Percentiles rank a stretch among this genome's conserved stretches.
Evolutionary conservation across 2,797 vertebrate genomes (phyloP).

Genomic region (Sciurus carolinensis): DNA sequence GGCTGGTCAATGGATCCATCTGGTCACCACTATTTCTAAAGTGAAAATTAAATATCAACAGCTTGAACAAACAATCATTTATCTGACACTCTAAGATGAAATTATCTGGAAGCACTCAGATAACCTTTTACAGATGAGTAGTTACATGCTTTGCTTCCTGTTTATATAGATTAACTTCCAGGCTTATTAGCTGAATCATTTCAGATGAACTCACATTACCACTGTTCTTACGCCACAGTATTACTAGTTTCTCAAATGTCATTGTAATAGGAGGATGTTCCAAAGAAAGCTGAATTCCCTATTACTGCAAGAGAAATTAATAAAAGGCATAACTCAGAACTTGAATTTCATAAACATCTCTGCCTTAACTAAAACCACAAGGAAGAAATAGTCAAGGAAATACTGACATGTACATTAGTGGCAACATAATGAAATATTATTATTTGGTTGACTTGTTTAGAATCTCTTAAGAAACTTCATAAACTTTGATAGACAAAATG

Average conservation of each 20-base stretch:
- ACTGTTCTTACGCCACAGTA: conserved; percentile 46
- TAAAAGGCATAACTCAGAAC: conserved; percentile 60
- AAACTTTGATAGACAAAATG: conserved; percentile 48
- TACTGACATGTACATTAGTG: background rate
- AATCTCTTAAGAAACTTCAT: conserved; percentile 42
- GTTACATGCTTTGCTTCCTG: conserved; percentile 66
- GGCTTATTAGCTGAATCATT: conserved; percentile 69
- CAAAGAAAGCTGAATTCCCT: conserved; percentile 70
- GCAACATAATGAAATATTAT: conserved; percentile 11
- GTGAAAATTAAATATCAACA: conserved; percentile 79
- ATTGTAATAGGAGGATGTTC: conserved; percentile 59
- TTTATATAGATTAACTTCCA: conserved; percentile 68
- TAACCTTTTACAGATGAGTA: conserved; percentile 73
- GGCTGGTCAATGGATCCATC: conserved; percentile 50
- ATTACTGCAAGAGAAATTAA: conserved; percentile 17
- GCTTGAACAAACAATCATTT: conserved; percentile 75
- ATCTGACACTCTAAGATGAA: conserved; percentile 73
- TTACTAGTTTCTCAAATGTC: conserved; percentile 68
- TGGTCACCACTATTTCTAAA: conserved; percentile 71
- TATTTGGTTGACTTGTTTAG: conserved; percentile 6
- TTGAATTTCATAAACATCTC: conserved; percentile 46
- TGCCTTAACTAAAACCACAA: conserved; percentile 38
- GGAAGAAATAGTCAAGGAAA: conserved; percentile 49
- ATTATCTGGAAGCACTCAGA: conserved; percentile 75
- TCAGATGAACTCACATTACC: conserved; percentile 57